Evolutionary conservation across 2,797 vertebrate species (phyloP), one percentile per base, ranked within the genome.

Genomic region (Chiloscyllium punctatum): DNA sequence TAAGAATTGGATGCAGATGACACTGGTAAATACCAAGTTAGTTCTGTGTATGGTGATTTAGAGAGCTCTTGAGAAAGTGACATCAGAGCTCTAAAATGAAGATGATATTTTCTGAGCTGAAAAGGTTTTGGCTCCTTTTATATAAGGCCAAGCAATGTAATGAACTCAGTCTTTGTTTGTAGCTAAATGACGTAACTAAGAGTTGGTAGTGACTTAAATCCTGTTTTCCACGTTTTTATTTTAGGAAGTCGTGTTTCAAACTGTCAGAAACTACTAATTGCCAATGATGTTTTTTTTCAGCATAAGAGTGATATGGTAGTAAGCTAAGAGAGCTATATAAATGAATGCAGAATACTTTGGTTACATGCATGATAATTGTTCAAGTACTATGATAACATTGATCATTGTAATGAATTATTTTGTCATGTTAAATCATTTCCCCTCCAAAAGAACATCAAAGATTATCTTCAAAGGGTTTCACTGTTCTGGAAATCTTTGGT

Each of bases 1-100:
- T 90, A 53, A 90, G 87, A 62, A 90, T 90, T 90, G 87, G 27
- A 62, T 90, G 87, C 87, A 90, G 51, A 57, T 62, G 53, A 62
- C 87, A 90, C 16, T 57, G 53, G 87, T 62, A 62, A 33, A 90
- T 90, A 27, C 57, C 53, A 90, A 62, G 30, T 90, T 90, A 62
- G 3, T 90, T 30, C 53, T 62, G 13, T 62, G 53, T 90, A 62
- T 16, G 18, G 62, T 90, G 53, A 57, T 90, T 90, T 16, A 57
- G 27, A 62, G 53, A 90, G 30, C 27, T n/a, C 37, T 42, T 94
- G n/a, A 69, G 68, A 94, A 94, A 42, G n/a, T 94, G 92, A 72
- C 68, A 66, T 69, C 51, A 71, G 68, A 71, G 27, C 91, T 72
- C 11, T 71, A 48, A 69, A 66, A 71, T n/a, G 21, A 69, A 71